Conservation (phyloP, 2,797 vertebrate genomes). For the Gymnoscopelus microlampas region DNA sequence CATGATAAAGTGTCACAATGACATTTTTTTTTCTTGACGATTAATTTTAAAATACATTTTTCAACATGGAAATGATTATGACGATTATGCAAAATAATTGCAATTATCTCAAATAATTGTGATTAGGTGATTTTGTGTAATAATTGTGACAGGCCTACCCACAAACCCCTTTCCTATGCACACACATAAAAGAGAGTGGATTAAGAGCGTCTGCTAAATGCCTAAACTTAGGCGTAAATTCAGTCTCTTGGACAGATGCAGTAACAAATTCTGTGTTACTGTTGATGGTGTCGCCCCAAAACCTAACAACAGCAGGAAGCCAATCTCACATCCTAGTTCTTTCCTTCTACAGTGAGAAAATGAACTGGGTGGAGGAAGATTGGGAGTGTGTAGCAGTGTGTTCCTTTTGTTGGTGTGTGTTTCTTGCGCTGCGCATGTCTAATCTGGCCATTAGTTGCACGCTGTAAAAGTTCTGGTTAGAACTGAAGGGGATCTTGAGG, state of each 20-base stretch:
- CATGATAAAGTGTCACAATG: no score
- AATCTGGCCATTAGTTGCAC: background rate
- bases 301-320: slow-evolving; percentile 51
- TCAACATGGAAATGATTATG: no score
- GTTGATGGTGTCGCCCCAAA: slow-evolving; percentile 47
- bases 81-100: no score
- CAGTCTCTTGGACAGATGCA: slow-evolving; percentile 19
- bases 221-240: background rate
- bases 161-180: slow-evolving; percentile 28
- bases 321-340: slow-evolving; percentile 41
- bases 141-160: slow-evolving; percentile 27
- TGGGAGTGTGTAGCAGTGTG: slow-evolving; percentile 10
- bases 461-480: slow-evolving; percentile 5
- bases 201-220: no score
- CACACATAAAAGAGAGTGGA: no score
- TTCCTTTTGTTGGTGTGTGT: slow-evolving; percentile 14
- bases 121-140: no score
- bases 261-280: slow-evolving; percentile 56
- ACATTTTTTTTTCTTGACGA: no score
- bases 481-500: background rate
- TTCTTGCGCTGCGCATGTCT: background rate
- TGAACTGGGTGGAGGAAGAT: slow-evolving; percentile 32
- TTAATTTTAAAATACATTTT: no score
- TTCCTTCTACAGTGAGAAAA: slow-evolving; percentile 46
- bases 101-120: no score